Evolutionary conservation across 1,140 invertebrate genomes (phyloP).

Genomic region (Asbolus verrucosus): DNA sequence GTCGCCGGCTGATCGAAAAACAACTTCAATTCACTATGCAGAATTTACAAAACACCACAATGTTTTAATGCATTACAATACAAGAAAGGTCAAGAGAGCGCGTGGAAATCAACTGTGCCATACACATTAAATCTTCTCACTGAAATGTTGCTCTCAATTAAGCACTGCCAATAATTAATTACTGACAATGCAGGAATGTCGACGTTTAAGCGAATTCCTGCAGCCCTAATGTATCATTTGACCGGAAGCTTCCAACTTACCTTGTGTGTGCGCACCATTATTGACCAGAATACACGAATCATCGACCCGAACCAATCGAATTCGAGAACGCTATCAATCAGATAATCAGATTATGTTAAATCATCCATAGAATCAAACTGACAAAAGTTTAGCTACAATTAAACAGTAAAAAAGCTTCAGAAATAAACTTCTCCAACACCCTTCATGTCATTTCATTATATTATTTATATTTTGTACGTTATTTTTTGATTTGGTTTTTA

Average conservation of each 20-base stretch:
- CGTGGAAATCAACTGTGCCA: not conserved
- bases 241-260: constrained; percentile 29
- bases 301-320: too few relatives aligned
- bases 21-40: constrained; percentile 1
- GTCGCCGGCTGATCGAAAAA: constrained; percentile 6
- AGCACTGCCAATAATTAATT: constrained; percentile 41
- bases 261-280: constrained; percentile 18
- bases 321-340: too few relatives aligned
- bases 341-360: too few relatives aligned
- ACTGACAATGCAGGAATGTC: constrained; percentile 37
- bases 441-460: too few relatives aligned
- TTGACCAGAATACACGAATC: constrained; percentile 11
- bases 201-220: constrained; percentile 36
- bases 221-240: constrained; percentile 34
- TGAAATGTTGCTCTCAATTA: constrained; percentile 43
- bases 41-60: constrained; percentile 7
- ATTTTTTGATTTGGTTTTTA: too few relatives aligned
- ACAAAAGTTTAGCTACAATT: too few relatives aligned
- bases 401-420: too few relatives aligned
- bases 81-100: not conserved
- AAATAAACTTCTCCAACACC: too few relatives aligned
- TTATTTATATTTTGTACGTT: too few relatives aligned
- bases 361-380: too few relatives aligned
- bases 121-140: constrained; percentile 20
- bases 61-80: constrained; percentile 2